Evolutionary conservation across 2,888 invertebrate species (phyloP), one percentile per base, ranked within the genome.

Genomic region (Melanchra persicariae): DNA sequence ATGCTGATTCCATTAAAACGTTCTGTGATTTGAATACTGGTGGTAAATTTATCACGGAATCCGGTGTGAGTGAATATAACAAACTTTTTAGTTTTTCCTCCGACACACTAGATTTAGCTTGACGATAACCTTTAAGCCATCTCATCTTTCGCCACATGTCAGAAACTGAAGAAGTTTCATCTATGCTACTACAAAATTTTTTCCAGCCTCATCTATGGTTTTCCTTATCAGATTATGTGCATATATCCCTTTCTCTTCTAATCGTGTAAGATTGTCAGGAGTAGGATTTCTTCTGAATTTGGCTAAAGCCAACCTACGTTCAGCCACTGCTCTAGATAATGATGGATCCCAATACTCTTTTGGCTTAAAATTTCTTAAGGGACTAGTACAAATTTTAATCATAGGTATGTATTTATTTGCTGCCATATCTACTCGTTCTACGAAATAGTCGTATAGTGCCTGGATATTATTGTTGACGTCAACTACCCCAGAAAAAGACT

Each of bases 81-180:
- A 60, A 30, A 26, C n/a, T 9, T n/a, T 45, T 60, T n/a, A 60
- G 15, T 15, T 60, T 60, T 19, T 60, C 60, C 6, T 60, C 60
- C 22, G 47, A 47, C n/a, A 47, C 47, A 47, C 9, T 47, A n/a
- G n/a, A n/a, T 47, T 47, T 47, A 47, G 47, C 47, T 19, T 47
- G n/a, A n/a, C 45, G 45, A 47, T 59, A 19, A 45, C 59, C 59
- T 30, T 60, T 60, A 45, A 26, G 2, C 59, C 45, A 60, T 30
- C 47, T 60, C 60, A 60, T 60, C n/a, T n/a, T 47, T 10, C 60
- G 45, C 60, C 60, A 60, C 45, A 47, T 60, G n/a, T 47, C 60
- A 30, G 60, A 47, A 26, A n/a, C n/a, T 47, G 60, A 45, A 47
- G 60, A 45, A 60, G 60, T 60, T 60, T 60, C 60, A 60, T 60